phyloP scores from a whole-genome alignment of 1,140 invertebrate species.

The Oncopodura yosiiana region DNA sequence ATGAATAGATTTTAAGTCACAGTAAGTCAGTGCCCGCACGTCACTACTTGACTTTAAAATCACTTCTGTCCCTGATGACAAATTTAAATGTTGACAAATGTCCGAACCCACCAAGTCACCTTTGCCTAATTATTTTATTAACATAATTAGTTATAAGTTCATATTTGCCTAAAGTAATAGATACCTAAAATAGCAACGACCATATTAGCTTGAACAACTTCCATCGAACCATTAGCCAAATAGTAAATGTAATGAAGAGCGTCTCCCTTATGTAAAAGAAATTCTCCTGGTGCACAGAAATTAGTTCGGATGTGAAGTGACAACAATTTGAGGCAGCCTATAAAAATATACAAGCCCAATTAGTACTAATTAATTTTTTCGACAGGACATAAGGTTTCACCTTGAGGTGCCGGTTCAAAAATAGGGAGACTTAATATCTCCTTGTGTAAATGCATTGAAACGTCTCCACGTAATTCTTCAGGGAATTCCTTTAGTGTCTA shows the following conservation, averaged over 20 bases:
- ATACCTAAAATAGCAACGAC: conserved; percentile 96
- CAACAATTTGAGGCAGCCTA: conserved; percentile 75
- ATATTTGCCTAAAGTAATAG: conserved; percentile 27
- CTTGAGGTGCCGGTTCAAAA: conserved; percentile 78
- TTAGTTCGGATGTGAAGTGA: conserved; percentile 80
- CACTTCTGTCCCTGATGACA: conserved; percentile 52
- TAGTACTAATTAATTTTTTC: no score
- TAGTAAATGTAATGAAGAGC: conserved; percentile 93
- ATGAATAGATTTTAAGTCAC: conserved; percentile 88
- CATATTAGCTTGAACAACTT: conserved; percentile 94
- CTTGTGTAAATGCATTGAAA: conserved; percentile 87
- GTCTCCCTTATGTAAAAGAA: conserved; percentile 91
- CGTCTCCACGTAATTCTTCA: conserved; percentile 85
- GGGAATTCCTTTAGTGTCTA: conserved; percentile 94
- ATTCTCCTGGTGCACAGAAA: conserved; percentile 94
- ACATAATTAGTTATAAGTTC: no score
- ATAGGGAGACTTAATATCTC: conserved; percentile 89
- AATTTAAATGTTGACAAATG: conserved; percentile 50
- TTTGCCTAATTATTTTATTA: conserved; percentile 73
- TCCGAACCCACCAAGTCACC: conserved; percentile 93
- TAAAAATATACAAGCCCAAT: no score
- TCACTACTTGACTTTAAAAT: conserved; percentile 87
- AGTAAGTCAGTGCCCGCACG: conserved; percentile 62
- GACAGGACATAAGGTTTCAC: no score
- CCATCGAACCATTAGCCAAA: conserved; percentile 94